Base-by-base conservation (phyloP, 2,888 invertebrate genomes). In the Perithous albicinctus region DNA sequence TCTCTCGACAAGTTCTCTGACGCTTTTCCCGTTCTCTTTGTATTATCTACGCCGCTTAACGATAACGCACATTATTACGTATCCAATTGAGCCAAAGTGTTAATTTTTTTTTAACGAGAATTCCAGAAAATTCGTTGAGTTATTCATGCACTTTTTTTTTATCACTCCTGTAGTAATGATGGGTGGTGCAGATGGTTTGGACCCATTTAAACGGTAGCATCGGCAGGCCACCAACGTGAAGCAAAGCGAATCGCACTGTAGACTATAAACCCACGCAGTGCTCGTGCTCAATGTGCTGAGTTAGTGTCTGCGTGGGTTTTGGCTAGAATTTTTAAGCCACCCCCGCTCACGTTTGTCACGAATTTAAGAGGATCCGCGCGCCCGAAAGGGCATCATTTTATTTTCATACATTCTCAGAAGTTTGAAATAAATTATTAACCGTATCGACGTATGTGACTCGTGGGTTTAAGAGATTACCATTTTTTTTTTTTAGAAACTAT, bases 251-350 rank as follows among this genome's bases (percentile, higher is more conserved):
- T 38, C 18, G 1, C 6, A 10, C 48, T 12, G 18, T 18, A 35
- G 18, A 7, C 18, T 12, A 35, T n/a, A 67, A 67, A 67, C 67
- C 67, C 67, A 67, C 67, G 67, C 67, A 7, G 20, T n/a, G n/a
- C 20, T 67, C 67, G 35, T 6, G 59, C 59, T 18, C 32, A 32
- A 59, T 23, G 35, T 20, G 48, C 51, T 20, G 67, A 20, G 59
- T 15, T 15, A 18, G 43, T 43, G 51, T 23, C 43, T 6, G 74
- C 43, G 74, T 75, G 64, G 74, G 66, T 29, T 77, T 61, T 23
- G 48, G 59, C 67, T 67, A 32, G 38, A 56, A 76, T 59, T 23
- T 51, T 23, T 35, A 23, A 63, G 59, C 69, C 69, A 69, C 69
- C 69, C 77, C 77, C 77, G 69, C 69, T 48, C 35, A 18, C 7